Conservation (phyloP, 2,113 vertebrate genomes). For the human region GRCh38 chr7:121768001-121768500, state of each 20-base stretch:
- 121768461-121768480: neutral
- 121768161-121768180: neutral
- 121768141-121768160: neutral
- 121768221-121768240: neutral
- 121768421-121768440: neutral
- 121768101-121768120: neutral
- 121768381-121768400: constrained; percentile 6
- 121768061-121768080: neutral
- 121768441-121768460: neutral
- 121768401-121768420: neutral
- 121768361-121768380: neutral
- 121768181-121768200: neutral
- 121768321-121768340: neutral
- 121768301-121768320: neutral
- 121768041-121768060: neutral
- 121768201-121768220: neutral
- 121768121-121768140: neutral
- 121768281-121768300: neutral
- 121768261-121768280: neutral
- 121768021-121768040: neutral
- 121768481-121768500: neutral
- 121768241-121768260: neutral
- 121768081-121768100: neutral
- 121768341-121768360: neutral
- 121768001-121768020: neutral